Conservation (phyloP, 1,140 invertebrate genomes). For the Pogonomyrmex californicus region DNA sequence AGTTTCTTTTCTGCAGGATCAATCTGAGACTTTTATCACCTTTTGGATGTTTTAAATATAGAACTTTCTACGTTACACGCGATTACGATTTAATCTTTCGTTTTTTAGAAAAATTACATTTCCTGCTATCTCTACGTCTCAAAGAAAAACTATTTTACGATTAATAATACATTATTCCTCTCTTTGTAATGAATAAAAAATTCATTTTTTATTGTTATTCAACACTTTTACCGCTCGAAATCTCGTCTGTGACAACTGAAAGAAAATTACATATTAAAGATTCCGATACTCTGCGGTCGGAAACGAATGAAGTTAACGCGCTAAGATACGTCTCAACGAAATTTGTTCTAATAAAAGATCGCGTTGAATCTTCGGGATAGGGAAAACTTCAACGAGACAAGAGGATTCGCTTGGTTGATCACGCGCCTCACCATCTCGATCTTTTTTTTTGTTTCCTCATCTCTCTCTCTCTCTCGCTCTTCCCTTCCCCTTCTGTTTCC, state of each 20-base stretch:
- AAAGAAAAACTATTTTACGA: not conserved
- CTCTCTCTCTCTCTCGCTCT: not conserved
- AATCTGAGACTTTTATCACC: constrained; percentile 9
- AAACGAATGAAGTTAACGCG: constrained; percentile 3
- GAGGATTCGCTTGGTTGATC: constrained; percentile 56
- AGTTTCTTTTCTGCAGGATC: constrained; percentile 4
- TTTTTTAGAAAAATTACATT: not conserved
- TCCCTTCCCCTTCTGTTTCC: not conserved
- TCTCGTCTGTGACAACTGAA: not conserved
- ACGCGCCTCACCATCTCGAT: constrained; percentile 40
- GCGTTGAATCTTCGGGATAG: constrained; percentile 18
- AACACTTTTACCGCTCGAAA: not conserved
- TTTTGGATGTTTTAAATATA: constrained; percentile 5
- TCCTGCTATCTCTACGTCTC: not conserved
- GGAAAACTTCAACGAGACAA: constrained; percentile 33
- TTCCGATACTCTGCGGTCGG: not conserved
- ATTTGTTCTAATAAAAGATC: constrained; percentile 34
- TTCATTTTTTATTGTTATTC: not conserved
- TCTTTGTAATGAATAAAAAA: not conserved
- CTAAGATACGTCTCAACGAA: not conserved
- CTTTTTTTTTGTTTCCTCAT: constrained; percentile 25
- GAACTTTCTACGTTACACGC: constrained; percentile 1
- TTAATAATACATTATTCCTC: not conserved
- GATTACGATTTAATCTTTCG: constrained; percentile 4
- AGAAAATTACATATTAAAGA: not conserved